Percentiles rank a stretch among this genome's conserved stretches.
Evolutionary conservation across 30 jellyfish, hydroid and myxozoan genomes (phyloP).

Genomic region (Calvadosia cruxmelitensis): DNA sequence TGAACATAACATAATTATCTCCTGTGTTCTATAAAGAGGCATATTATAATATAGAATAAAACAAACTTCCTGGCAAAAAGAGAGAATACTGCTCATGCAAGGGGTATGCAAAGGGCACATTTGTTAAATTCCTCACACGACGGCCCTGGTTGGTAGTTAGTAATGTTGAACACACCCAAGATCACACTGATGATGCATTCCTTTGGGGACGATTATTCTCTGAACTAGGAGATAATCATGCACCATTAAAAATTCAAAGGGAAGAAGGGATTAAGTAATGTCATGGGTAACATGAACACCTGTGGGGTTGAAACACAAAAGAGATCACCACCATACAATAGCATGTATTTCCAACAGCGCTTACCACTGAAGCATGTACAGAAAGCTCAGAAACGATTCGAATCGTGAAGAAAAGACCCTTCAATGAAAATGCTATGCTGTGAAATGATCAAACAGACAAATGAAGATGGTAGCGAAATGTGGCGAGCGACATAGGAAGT

Average conservation of each 20-base stretch:
- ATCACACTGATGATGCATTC: slow-evolving; percentile 24
- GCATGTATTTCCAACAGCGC: slow-evolving; percentile 21
- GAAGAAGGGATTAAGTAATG: slow-evolving; percentile 23
- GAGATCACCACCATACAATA: slow-evolving; percentile 29
- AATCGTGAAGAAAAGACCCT: slow-evolving; percentile 41
- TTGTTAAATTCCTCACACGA: slow-evolving; percentile 25
- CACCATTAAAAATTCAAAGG: slow-evolving; percentile 21
- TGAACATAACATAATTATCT: too few relatives aligned
- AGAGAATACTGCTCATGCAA: slow-evolving; percentile 27
- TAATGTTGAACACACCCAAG: slow-evolving; percentile 8
- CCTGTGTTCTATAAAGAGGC: slow-evolving; percentile 22
- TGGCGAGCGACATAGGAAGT: slow-evolving; percentile 9
- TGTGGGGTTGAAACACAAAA: slow-evolving; percentile 23
- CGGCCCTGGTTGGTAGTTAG: slow-evolving; percentile 33
- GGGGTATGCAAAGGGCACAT: slow-evolving; percentile 25
- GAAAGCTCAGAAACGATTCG: slow-evolving; percentile 17
- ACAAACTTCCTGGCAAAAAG: slow-evolving; percentile 12
- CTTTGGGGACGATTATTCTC: slow-evolving; percentile 24
- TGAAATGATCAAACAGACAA: slow-evolving; percentile 13
- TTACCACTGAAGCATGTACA: slow-evolving; percentile 33
- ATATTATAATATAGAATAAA: too few relatives aligned
- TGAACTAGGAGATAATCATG: slow-evolving; percentile 34
- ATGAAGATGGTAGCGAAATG: slow-evolving; percentile 11
- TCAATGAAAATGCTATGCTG: slow-evolving; percentile 31
- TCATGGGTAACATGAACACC: slow-evolving; percentile 22